phyloP scores from a whole-genome alignment of 2,888 invertebrate genomes.

The Spodoptera exigua region DNA sequence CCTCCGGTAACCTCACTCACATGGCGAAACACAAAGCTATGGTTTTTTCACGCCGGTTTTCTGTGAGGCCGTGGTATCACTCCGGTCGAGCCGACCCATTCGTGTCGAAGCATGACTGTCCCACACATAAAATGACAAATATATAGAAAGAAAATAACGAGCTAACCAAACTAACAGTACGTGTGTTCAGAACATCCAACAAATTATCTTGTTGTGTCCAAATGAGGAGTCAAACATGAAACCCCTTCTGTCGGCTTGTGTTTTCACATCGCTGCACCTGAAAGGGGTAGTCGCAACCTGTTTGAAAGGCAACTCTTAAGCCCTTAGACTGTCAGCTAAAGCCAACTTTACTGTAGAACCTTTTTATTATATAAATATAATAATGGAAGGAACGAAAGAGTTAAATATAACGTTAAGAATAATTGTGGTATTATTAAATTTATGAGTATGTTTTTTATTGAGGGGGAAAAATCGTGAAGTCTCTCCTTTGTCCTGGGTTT shows the following conservation, averaged over 20 bases:
- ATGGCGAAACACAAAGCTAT: too few species aligned
- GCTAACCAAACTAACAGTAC: constrained; percentile 4
- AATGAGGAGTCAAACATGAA: constrained; percentile 76
- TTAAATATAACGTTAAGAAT: not conserved
- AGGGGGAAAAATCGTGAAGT: too few species aligned
- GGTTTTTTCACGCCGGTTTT: too few species aligned
- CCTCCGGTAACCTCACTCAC: too few species aligned
- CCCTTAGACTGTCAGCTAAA: constrained; percentile 53
- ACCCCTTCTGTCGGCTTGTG: constrained; percentile 66
- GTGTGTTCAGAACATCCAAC: constrained; percentile 50
- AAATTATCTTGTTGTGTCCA: constrained; percentile 72
- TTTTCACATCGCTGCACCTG: constrained; percentile 67
- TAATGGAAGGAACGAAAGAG: constrained; percentile 8
- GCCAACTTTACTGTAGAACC: constrained; percentile 20
- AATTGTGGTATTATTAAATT: not conserved
- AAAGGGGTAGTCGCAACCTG: constrained; percentile 62
- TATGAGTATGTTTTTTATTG: too few species aligned
- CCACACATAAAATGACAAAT: not conserved
- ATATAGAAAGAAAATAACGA: not conserved
- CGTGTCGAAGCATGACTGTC: too few species aligned
- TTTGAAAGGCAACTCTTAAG: constrained; percentile 54
- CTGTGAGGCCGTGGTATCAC: too few species aligned
- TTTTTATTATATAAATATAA: constrained; percentile 15
- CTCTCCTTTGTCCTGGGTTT: too few species aligned
- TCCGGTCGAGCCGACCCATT: too few species aligned